These are phyloP conservation scores for Ganaspis brasiliensis DNA, from an alignment of 2,888 invertebrate species.

Conservation along the genomic window DNA sequence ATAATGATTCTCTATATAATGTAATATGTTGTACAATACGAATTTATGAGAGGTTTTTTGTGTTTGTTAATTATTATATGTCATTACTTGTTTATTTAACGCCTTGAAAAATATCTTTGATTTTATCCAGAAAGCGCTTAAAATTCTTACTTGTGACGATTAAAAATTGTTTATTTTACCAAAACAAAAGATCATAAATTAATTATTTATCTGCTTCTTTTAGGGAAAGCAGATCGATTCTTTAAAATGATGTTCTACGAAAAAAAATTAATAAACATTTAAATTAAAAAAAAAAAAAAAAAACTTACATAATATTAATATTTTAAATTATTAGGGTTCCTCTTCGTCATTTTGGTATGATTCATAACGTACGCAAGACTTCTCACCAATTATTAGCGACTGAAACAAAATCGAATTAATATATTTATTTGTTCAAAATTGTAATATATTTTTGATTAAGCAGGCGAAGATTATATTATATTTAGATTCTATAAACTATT, in stretches of 20 bases:
- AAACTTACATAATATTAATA: neutral
- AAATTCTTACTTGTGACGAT: conserved; percentile 18
- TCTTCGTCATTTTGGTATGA: conserved; percentile 97
- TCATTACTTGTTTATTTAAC: neutral
- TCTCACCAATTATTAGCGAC: conserved; percentile 94
- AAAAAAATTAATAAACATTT: neutral
- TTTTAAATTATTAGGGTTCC: conserved; percentile 81
- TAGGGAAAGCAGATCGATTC: neutral
- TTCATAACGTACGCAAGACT: conserved; percentile 96
- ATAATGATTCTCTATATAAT: no score
- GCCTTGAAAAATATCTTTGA: neutral
- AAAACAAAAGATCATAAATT: neutral
- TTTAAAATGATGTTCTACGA: no score
- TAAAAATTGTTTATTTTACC: conserved; percentile 1
- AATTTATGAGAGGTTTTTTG: neutral
- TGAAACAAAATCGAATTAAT: conserved; percentile 80
- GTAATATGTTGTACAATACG: no score
- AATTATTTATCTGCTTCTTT: neutral
- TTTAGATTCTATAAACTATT: no score
- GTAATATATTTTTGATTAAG: no score
- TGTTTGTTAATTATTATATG: neutral
- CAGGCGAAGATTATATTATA: no score
- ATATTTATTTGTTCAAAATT: no score
- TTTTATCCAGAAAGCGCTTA: conserved; percentile 29
- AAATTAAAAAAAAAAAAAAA: neutral